Percentiles rank a stretch among this genome's conserved stretches.
These are phyloP conservation scores for Drosophila asahinai DNA, from an alignment of 1,140 invertebrate genomes.

Conservation along the genomic window DNA sequence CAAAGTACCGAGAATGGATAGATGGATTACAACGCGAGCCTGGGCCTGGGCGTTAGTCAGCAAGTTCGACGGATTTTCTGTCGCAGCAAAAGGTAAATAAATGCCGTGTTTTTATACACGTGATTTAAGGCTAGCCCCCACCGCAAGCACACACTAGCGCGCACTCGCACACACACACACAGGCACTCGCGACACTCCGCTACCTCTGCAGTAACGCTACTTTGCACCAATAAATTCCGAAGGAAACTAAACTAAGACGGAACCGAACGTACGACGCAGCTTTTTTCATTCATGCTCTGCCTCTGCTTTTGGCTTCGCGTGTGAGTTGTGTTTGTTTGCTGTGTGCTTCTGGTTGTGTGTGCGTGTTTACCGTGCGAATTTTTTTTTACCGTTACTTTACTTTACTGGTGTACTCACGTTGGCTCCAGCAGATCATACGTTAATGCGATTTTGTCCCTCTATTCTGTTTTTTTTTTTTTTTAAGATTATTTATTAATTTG, in stretches of 20 bases:
- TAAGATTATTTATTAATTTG: conserved; percentile 4
- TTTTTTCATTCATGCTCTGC: conserved; percentile 67
- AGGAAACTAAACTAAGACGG: conserved; percentile 64
- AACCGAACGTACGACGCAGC: conserved; percentile 22
- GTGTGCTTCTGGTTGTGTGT: conserved; percentile 33
- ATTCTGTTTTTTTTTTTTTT: not conserved
- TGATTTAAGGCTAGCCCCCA: conserved; percentile 64
- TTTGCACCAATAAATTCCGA: conserved; percentile 74
- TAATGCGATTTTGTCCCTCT: not conserved
- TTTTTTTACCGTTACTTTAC: not conserved
- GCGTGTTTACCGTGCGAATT: conserved; percentile 13
- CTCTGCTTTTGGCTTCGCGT: conserved; percentile 5
- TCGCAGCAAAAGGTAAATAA: conserved; percentile 65
- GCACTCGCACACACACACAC: conserved; percentile 11
- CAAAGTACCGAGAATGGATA: conserved; percentile 24
- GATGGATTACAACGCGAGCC: conserved; percentile 43
- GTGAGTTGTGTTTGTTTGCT: conserved; percentile 21
- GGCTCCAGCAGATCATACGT: not conserved
- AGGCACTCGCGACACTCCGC: conserved; percentile 30
- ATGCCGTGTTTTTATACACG: conserved; percentile 66
- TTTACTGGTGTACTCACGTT: conserved; percentile 37
- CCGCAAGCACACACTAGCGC: conserved; percentile 32
- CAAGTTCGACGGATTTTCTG: conserved; percentile 13
- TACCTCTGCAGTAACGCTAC: conserved; percentile 54
- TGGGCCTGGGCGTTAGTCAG: conserved; percentile 17